Evolutionary conservation across 1,140 invertebrate genomes (phyloP).

Genomic region (Magallana angulata): DNA sequence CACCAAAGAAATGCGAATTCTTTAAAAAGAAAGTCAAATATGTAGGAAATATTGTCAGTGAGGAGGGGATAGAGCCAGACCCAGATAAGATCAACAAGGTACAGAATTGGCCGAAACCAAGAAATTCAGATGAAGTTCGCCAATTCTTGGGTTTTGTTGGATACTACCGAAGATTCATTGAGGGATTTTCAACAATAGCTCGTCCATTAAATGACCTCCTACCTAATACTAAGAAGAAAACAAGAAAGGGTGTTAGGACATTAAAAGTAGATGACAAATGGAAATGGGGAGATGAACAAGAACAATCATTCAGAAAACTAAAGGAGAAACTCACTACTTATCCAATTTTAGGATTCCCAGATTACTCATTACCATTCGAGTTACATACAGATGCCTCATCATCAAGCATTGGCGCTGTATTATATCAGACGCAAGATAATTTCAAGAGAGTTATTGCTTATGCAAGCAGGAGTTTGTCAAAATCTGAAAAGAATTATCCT

Average conservation of each 20-base stretch:
- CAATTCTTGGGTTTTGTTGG: conserved; percentile 79
- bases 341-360: conserved; percentile 9
- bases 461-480: background rate
- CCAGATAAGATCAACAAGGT: conserved; percentile 51
- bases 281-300: too few relatives aligned
- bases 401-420: background rate
- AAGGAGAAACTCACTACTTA: background rate
- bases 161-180: conserved; percentile 76
- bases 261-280: too few relatives aligned
- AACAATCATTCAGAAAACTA: background rate
- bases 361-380: background rate
- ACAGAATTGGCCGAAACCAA: conserved; percentile 52
- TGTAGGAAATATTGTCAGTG: too few relatives aligned
- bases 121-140: conserved; percentile 68
- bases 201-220: conserved; percentile 17
- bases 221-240: background rate
- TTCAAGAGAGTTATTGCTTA: conserved; percentile 15
- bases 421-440: background rate
- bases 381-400: background rate
- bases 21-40: too few relatives aligned
- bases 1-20: too few relatives aligned
- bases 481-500: conserved; percentile 31
- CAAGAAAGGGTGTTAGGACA: background rate
- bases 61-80: conserved; percentile 54
- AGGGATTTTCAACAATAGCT: conserved; percentile 17